Evolutionary conservation across 1,140 invertebrate genomes (phyloP).

Genomic region (Pectinophora gossypiella): DNA sequence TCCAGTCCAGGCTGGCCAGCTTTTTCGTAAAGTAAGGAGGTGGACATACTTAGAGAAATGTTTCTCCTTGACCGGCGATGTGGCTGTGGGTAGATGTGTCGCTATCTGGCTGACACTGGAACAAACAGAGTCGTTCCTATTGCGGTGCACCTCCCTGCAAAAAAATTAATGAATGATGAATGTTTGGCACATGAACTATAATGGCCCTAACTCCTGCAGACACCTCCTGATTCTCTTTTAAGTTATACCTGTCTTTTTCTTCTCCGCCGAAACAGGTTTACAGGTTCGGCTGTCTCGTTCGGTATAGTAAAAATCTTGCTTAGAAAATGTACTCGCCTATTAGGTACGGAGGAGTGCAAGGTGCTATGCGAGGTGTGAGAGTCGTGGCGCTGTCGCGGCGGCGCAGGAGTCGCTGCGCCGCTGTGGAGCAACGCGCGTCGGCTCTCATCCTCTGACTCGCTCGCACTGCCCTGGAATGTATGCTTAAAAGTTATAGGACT

Average conservation of each 20-base stretch:
- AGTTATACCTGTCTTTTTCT: too few species aligned
- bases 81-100: constrained; percentile 11
- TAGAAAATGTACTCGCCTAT: constrained; percentile 27
- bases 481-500: too few species aligned
- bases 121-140: constrained; percentile 57
- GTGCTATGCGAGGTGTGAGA: constrained; percentile 45
- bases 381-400: constrained; percentile 44
- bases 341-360: constrained; percentile 31
- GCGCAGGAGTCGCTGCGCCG: constrained; percentile 26
- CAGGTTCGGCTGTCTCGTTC: too few species aligned
- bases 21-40: too few species aligned
- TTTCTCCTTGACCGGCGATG: constrained; percentile 54
- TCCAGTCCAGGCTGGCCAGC: too few species aligned
- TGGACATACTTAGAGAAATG: constrained; percentile 35
- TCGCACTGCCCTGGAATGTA: constrained; percentile 72
- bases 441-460: constrained; percentile 69
- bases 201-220: too few species aligned
- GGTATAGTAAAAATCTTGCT: too few species aligned
- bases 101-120: constrained; percentile 47
- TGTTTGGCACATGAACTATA: too few species aligned
- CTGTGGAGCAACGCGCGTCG: constrained; percentile 34
- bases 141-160: constrained; percentile 47
- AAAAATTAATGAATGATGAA: background rate
- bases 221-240: too few species aligned
- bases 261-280: too few species aligned